These are phyloP conservation scores for Pseudococcus longispinus DNA, from an alignment of 2,888 invertebrate genomes.

Conservation along the genomic window DNA sequence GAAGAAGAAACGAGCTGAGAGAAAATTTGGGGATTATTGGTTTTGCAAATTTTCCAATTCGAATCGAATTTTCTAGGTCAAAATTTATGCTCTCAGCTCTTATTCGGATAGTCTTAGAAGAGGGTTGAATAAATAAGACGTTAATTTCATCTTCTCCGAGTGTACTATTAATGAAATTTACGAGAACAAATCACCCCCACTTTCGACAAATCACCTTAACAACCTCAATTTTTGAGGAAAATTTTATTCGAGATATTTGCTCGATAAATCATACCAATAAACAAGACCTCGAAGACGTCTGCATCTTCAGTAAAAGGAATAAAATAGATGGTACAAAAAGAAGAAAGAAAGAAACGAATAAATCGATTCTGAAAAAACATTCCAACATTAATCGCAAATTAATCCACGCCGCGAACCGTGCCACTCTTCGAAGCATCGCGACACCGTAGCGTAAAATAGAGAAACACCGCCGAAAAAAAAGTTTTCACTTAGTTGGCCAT, in stretches of 20 bases:
- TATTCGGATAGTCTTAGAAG: too few relatives aligned
- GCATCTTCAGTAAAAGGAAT: not conserved
- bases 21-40: too few relatives aligned
- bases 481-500: slow-evolving; percentile 27
- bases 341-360: not conserved
- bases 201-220: not conserved
- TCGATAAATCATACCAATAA: not conserved
- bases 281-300: not conserved
- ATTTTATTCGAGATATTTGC: not conserved
- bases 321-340: not conserved
- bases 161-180: not conserved
- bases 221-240: not conserved
- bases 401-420: not conserved
- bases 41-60: too few relatives aligned
- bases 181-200: not conserved
- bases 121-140: too few relatives aligned
- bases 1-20: too few relatives aligned
- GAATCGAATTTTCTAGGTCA: too few relatives aligned
- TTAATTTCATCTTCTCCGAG: too few relatives aligned
- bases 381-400: slow-evolving; percentile 38
- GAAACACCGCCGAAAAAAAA: not conserved
- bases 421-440: not conserved
- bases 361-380: not conserved
- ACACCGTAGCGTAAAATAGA: slow-evolving; percentile 21
- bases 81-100: too few relatives aligned